Conservation (phyloP, 2,797 vertebrate genomes). For the Aeoliscus strigatus region DNA sequence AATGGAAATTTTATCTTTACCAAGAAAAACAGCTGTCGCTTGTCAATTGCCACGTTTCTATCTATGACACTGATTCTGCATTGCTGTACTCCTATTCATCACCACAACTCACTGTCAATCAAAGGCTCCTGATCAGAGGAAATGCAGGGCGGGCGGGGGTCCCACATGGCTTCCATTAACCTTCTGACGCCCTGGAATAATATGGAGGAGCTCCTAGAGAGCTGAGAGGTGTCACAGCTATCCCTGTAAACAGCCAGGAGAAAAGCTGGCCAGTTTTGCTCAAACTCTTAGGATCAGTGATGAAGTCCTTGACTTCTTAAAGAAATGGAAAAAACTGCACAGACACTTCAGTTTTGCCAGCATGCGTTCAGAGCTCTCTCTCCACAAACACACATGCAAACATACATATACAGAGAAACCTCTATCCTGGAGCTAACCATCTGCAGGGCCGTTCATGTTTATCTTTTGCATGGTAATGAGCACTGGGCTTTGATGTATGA, state of each 20-base stretch:
- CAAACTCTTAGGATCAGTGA: constrained; percentile 30
- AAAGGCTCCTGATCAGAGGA: constrained; percentile 32
- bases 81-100: constrained; percentile 43
- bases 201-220: constrained; percentile 50
- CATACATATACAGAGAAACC: constrained; percentile 44
- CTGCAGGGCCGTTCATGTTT: constrained; percentile 57
- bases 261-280: constrained; percentile 40
- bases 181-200: constrained; percentile 60
- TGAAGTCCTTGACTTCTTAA: constrained; percentile 5
- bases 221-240: constrained; percentile 46
- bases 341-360: constrained; percentile 34
- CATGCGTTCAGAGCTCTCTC: constrained; percentile 28
- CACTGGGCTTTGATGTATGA: constrained; percentile 52
- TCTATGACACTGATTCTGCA: constrained; percentile 37
- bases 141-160: constrained; percentile 32
- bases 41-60: constrained; percentile 51
- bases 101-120: constrained; percentile 58
- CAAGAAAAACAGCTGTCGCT: constrained; percentile 62
- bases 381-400: constrained; percentile 47
- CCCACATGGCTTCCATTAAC: constrained; percentile 68
- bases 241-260: constrained; percentile 46
- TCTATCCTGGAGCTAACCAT: constrained; percentile 45
- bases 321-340: constrained; percentile 26
- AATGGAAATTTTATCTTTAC: constrained; percentile 45
- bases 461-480: constrained; percentile 53